phyloP scores from a whole-genome alignment of 1,140 invertebrate species.

The Scaptomyza hsui region DNA sequence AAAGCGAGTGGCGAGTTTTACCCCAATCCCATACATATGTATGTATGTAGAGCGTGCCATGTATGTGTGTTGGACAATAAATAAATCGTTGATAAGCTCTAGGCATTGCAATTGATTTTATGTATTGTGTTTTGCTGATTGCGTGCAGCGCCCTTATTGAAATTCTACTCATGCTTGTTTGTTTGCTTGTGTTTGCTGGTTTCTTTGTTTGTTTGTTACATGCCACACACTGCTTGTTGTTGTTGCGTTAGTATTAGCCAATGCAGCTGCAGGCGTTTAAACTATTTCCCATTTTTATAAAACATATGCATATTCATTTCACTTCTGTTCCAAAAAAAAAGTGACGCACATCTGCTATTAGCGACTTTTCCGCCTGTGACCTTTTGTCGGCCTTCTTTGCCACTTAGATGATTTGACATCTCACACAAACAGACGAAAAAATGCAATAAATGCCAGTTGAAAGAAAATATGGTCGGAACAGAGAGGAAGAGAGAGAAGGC shows the following conservation, averaged over 20 bases:
- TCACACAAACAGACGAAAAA: constrained; percentile 47
- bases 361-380: constrained; percentile 7
- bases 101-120: constrained; percentile 78
- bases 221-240: constrained; percentile 22
- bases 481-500: not conserved
- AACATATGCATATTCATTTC: constrained; percentile 43
- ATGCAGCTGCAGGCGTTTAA: constrained; percentile 36
- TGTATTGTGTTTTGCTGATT: constrained; percentile 75
- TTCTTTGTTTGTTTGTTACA: constrained; percentile 27
- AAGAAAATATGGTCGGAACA: constrained; percentile 22
- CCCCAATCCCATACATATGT: not conserved
- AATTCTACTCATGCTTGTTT: constrained; percentile 54
- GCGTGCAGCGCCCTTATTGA: constrained; percentile 66
- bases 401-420: constrained; percentile 40
- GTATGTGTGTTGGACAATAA: constrained; percentile 66
- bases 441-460: constrained; percentile 74
- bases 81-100: constrained; percentile 75
- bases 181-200: constrained; percentile 26
- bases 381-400: not conserved
- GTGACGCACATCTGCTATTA: constrained; percentile 11
- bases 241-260: constrained; percentile 43
- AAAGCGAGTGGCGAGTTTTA: constrained; percentile 24
- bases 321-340: not conserved
- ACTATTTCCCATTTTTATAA: constrained; percentile 41
- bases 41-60: constrained; percentile 6